These are phyloP conservation scores for Lateolabrax maculatus DNA, from an alignment of 2,797 vertebrate genomes.

Conservation along the genomic window DNA sequence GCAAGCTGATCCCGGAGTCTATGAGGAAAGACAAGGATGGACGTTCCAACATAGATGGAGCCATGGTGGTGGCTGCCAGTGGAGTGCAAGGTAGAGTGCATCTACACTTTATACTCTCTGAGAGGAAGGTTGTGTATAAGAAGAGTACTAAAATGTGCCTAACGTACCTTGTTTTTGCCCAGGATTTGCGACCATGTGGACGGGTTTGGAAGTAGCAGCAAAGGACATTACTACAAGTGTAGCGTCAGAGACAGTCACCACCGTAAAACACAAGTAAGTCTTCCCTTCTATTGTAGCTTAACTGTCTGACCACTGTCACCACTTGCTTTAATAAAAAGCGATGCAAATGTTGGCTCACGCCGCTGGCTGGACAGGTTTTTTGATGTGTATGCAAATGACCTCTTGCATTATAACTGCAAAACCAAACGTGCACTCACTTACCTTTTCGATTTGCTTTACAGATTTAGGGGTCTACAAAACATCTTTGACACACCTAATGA, in stretches of 20 bases:
- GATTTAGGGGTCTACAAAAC: conserved; percentile 88
- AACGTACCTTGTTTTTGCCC: background rate
- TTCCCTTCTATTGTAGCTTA: background rate
- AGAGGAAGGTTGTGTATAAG: background rate
- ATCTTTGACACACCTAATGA: conserved; percentile 78
- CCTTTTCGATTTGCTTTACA: conserved; percentile 83
- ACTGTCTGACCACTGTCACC: conserved; percentile 16
- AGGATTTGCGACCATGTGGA: conserved; percentile 99
- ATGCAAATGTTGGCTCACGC: background rate
- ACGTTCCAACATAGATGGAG: conserved; percentile 94
- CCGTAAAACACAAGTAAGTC: conserved; percentile 96
- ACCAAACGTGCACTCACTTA: conserved; percentile 59
- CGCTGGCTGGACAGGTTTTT: conserved; percentile 30
- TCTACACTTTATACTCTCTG: background rate
- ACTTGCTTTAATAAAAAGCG: conserved; percentile 2
- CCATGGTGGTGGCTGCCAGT: conserved; percentile 97
- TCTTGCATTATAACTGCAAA: conserved; percentile 45
- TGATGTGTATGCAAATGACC: conserved; percentile 31
- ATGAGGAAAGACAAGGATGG: conserved; percentile 96
- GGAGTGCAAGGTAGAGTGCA: conserved; percentile 92
- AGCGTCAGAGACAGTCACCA: conserved; percentile 94
- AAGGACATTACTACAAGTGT: conserved; percentile 94
- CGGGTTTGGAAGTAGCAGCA: conserved; percentile 94
- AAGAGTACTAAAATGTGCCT: background rate
- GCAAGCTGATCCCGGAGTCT: conserved; percentile 96